Evolutionary conservation across 2,888 invertebrate genomes (phyloP), one percentile per base, ranked within the genome.

Genomic region (Euplagia quadripunctaria): DNA sequence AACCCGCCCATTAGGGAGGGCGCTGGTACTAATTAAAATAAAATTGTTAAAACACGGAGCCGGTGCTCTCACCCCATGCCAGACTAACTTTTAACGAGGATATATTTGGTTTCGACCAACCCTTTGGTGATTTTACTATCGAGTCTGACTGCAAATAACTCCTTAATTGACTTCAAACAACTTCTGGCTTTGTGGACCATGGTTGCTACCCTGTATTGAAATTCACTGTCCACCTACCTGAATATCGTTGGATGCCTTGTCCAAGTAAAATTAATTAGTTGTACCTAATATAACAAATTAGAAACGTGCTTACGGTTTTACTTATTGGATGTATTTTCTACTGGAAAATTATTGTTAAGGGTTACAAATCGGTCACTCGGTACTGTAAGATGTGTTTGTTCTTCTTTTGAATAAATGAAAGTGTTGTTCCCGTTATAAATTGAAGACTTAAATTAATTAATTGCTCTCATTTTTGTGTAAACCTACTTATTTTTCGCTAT

Each of bases 81-180:
- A 89, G 94, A 88, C 94, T 91, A 96, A 95, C 94, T 96, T 95
- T 96, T 96, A 96, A 96, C 95, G 96, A 95, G 95, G 94, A 95
- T 95, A 93, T 95, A 94, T 95, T 95, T 94, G 94, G 93, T 94
- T 95, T 94, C 92, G 90, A 92, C 93, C 93, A 92, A 94, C 95
- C 95, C 95, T 94, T 96, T 95, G 94, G 94, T 94, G 93, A 95
- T 94, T 95, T 94, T 91, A 93, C 94, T 93, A 94, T 94, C 91
- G 94, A 94, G 92, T 94, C 94, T 91, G 92, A 90, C 94, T 94
- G 94, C 93, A 94, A 96, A 96, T 95, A 96, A 94, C 94, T 94
- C 92, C 86, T 89, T 95, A 95, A 95, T 95, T 95, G 94, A 94
- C 95, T 94, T 93, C 92, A 94, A 95, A 94, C 93, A 94, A 95